A percentile compares a stretch with the other conserved stretches of the same genome.
Conservation (phyloP, 2,113 vertebrate species). For the Pristiophorus japonicus region DNA sequence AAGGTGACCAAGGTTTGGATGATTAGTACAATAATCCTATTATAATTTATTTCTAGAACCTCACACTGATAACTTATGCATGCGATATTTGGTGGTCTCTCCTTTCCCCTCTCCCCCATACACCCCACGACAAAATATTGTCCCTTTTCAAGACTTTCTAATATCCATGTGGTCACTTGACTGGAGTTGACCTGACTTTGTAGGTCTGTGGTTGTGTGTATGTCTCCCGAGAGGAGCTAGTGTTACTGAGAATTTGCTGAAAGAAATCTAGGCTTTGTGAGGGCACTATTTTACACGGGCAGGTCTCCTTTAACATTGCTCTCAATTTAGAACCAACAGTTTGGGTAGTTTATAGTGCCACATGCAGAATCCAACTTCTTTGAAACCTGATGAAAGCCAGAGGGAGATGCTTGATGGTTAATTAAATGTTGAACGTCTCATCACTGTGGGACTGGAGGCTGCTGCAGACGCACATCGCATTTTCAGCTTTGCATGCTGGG, state of each 20-base stretch:
- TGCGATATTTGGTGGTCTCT: too few species aligned
- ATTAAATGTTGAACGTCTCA: background rate
- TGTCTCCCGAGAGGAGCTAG: background rate
- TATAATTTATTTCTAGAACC: background rate
- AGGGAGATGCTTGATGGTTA: background rate
- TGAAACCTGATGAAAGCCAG: background rate
- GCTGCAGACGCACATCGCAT: background rate
- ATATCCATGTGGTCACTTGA: background rate
- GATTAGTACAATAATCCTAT: background rate
- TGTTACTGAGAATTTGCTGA: background rate
- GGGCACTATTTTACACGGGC: background rate
- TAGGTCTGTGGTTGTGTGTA: background rate
- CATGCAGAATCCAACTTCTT: background rate
- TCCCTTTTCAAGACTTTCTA: too few species aligned
- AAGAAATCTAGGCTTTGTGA: background rate
- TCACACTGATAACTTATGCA: background rate
- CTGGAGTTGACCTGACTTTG: background rate
- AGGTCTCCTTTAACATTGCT: background rate
- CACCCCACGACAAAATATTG: background rate
- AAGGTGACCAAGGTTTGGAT: background rate
- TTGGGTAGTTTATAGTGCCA: background rate
- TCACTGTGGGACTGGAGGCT: background rate
- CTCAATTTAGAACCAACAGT: background rate
- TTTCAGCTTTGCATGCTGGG: background rate
- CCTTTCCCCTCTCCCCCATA: too few species aligned